Evolutionary conservation across 2,888 invertebrate genomes (phyloP).

Genomic region (Erebia epiphron): DNA sequence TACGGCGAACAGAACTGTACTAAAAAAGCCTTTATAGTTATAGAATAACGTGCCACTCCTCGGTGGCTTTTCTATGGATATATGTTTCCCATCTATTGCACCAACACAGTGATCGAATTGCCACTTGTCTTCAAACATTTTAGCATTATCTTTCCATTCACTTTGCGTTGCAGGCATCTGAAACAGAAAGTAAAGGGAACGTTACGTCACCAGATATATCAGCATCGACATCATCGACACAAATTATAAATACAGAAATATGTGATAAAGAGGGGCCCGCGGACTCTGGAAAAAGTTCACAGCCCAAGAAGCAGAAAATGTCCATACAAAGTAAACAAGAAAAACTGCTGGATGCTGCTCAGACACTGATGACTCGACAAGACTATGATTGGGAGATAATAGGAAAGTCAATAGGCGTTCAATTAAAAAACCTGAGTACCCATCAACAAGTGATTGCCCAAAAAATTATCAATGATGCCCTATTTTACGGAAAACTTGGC

Average conservation of each 20-base stretch:
- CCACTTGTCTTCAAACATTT: background rate
- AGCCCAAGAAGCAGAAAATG: background rate
- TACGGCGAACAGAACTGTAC: background rate
- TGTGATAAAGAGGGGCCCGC: background rate
- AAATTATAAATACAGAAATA: background rate
- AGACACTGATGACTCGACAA: background rate
- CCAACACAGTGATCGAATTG: background rate
- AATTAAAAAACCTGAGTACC: no score
- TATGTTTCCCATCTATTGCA: conserved; percentile 2
- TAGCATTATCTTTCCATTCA: conserved; percentile 1
- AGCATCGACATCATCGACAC: background rate
- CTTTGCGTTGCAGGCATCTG: conserved; percentile 4
- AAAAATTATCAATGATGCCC: no score
- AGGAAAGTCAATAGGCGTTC: background rate
- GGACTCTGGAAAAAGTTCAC: background rate
- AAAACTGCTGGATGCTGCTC: background rate
- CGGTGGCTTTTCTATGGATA: background rate
- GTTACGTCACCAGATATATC: background rate
- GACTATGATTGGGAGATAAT: background rate
- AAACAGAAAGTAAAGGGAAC: background rate
- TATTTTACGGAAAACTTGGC: no score
- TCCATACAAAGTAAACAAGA: background rate
- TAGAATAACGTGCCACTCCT: background rate
- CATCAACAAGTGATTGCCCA: no score
- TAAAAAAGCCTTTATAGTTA: background rate